Percentiles rank a stretch among this genome's conserved stretches.
phyloP scores from a whole-genome alignment of 2,113 vertebrate species.

The Junco hyemalis region DNA sequence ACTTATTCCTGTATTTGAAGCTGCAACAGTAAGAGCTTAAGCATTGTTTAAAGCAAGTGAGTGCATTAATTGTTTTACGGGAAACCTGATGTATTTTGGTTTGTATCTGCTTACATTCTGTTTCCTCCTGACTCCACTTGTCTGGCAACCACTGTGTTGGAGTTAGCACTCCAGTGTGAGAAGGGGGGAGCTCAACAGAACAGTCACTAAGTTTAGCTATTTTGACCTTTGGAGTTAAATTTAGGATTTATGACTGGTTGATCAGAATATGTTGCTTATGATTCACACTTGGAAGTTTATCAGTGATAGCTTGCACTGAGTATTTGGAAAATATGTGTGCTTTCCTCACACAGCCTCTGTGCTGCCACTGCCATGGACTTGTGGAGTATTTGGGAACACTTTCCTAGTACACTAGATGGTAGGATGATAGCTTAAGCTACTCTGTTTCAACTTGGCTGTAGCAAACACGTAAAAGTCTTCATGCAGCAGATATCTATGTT shows the following conservation, averaged over 20 bases:
- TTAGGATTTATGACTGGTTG: background rate
- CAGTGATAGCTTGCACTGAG: background rate
- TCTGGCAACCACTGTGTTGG: accelerated
- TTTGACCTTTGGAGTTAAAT: conserved; percentile 21
- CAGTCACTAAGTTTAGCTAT: background rate
- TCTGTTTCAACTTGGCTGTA: background rate
- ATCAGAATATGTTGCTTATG: background rate
- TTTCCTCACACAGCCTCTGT: background rate
- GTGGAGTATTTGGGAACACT: background rate
- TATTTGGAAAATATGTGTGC: background rate
- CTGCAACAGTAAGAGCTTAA: background rate
- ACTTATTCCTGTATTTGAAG: background rate
- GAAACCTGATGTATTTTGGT: background rate
- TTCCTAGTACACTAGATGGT: background rate
- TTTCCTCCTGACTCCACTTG: background rate
- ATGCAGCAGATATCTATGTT: background rate
- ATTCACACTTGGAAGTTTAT: conserved; percentile 14
- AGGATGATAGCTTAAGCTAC: background rate
- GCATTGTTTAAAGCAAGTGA: background rate
- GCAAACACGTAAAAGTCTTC: background rate
- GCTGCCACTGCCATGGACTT: background rate
- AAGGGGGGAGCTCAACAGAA: background rate
- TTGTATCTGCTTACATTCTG: background rate
- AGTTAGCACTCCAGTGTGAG: background rate
- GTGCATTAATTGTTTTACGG: background rate